Evolutionary conservation across 2,113 vertebrate genomes (phyloP).

Genomic region (Calyptomena viridis): DNA sequence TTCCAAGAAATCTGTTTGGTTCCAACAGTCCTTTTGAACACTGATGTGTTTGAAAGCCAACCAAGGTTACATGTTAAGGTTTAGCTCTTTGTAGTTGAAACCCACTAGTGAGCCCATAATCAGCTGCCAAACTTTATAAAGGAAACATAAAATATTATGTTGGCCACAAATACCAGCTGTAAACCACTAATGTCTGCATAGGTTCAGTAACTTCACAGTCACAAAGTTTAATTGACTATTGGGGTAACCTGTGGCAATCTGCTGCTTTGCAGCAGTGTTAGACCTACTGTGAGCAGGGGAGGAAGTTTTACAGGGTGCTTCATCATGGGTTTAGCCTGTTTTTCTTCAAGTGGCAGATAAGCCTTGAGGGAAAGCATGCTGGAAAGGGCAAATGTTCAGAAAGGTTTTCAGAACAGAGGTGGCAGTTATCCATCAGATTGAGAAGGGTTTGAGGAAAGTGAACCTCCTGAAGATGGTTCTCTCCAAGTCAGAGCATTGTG

Average conservation of each 20-base stretch:
- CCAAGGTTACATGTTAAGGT: constrained; percentile 9
- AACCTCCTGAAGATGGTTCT: background rate
- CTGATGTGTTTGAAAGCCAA: constrained; percentile 22
- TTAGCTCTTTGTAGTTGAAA: constrained; percentile 46
- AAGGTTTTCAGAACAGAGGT: background rate
- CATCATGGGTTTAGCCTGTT: background rate
- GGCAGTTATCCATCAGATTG: background rate
- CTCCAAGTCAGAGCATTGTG: background rate
- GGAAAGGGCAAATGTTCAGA: background rate
- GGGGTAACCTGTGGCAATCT: constrained; percentile 43
- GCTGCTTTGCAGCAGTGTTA: background rate
- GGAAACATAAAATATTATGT: constrained; percentile 56
- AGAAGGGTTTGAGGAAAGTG: background rate
- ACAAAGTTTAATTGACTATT: constrained; percentile 16
- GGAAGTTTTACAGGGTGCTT: background rate
- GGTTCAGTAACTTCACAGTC: constrained; percentile 28
- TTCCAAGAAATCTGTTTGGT: background rate
- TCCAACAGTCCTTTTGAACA: background rate
- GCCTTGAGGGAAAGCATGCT: background rate
- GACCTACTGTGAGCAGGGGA: constrained; percentile 5
- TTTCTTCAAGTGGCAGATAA: background rate
- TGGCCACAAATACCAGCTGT: constrained; percentile 52
- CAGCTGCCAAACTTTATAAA: constrained; percentile 45
- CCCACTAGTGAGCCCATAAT: constrained; percentile 16
- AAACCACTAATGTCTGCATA: constrained; percentile 46